Evolutionary conservation across 2,797 vertebrate species (phyloP).

Genomic region (Acomys russatus): DNA sequence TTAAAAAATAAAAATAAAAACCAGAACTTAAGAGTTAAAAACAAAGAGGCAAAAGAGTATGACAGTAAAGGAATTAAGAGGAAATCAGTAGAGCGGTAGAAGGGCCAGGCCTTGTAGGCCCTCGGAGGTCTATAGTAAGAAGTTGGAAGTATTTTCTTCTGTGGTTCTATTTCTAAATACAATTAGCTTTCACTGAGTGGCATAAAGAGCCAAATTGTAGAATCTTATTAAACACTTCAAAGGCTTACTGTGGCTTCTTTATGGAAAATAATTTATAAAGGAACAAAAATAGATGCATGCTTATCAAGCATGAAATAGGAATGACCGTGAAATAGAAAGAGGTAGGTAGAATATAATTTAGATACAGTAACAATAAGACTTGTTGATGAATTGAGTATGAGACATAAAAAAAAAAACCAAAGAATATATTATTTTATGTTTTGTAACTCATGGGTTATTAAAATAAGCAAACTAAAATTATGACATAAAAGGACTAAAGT

Average conservation of each 20-base stretch:
- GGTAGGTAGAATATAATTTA: background rate
- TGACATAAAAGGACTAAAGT: background rate
- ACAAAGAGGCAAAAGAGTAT: background rate
- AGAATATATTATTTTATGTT: background rate
- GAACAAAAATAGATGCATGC: background rate
- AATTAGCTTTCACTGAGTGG: background rate
- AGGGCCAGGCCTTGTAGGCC: background rate
- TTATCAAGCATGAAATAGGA: background rate
- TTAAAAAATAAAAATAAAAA: background rate
- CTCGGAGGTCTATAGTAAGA: background rate
- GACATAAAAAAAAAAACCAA: background rate
- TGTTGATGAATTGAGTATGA: background rate
- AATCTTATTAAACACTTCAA: slow-evolving; percentile 14
- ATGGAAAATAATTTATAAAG: background rate
- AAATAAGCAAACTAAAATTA: background rate
- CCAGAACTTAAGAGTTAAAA: background rate
- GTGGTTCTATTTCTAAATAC: background rate
- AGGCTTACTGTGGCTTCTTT: background rate
- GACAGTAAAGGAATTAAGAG: background rate
- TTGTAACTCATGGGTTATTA: background rate
- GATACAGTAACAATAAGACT: background rate
- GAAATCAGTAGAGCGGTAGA: background rate
- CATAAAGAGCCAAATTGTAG: slow-evolving; percentile 7
- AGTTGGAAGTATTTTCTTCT: background rate
- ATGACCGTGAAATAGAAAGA: background rate